phyloP scores from a whole-genome alignment of 1,140 invertebrate species.

The Pogonomyrmex barbatus region DNA sequence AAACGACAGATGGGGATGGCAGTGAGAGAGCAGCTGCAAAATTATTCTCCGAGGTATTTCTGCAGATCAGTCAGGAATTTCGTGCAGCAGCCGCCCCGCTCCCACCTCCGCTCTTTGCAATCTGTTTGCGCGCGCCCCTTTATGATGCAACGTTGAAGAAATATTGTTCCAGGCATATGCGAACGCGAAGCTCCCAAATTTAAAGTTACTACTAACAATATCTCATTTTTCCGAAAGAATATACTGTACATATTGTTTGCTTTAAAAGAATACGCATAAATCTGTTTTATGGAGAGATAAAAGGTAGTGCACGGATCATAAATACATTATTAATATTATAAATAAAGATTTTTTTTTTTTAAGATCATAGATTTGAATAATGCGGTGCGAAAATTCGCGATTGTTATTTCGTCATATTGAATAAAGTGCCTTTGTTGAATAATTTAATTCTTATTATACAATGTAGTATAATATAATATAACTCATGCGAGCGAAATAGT shows the following conservation, averaged over 20 bases:
- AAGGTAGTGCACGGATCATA: neutral
- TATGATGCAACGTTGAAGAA: slow-evolving; percentile 67
- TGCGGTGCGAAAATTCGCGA: neutral
- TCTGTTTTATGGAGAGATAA: neutral
- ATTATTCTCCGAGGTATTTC: slow-evolving; percentile 71
- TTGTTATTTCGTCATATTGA: neutral
- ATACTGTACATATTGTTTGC: neutral
- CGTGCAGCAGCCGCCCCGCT: slow-evolving; percentile 51
- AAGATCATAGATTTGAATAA: neutral
- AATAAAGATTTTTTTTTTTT: neutral
- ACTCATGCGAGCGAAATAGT: neutral
- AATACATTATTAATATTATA: slow-evolving; percentile 9
- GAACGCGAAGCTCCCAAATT: slow-evolving; percentile 42
- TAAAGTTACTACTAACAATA: slow-evolving; percentile 42
- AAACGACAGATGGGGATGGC: slow-evolving; percentile 65
- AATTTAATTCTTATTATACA: neutral
- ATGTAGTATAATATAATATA: neutral
- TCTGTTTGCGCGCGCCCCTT: slow-evolving; percentile 60
- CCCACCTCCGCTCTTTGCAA: slow-evolving; percentile 61
- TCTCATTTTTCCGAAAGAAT: slow-evolving; percentile 26
- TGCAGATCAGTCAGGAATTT: slow-evolving; percentile 69
- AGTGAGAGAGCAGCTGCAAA: slow-evolving; percentile 67
- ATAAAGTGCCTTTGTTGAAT: neutral
- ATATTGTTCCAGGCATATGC: slow-evolving; percentile 69
- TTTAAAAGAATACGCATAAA: slow-evolving; percentile 1